These are phyloP conservation scores for Hydriomena furcata DNA, from an alignment of 2,888 invertebrate species.

Conservation along the genomic window DNA sequence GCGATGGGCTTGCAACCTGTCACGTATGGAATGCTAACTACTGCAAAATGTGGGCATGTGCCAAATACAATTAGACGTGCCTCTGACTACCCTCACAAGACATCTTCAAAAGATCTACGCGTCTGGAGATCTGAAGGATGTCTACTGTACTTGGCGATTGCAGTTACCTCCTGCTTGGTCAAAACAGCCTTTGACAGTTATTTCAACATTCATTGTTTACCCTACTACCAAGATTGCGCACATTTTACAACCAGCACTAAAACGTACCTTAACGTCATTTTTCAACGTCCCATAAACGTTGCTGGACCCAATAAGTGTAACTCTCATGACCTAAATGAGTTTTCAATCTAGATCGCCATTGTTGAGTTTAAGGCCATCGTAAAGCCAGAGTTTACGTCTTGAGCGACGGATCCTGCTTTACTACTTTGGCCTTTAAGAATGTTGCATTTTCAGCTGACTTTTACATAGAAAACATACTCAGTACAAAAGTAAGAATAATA, in stretches of 20 bases:
- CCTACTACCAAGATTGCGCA: background rate
- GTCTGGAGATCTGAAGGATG: too few species aligned
- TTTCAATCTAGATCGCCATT: conserved; percentile 63
- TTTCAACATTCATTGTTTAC: too few species aligned
- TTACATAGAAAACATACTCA: conserved; percentile 1
- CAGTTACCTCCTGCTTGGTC: too few species aligned
- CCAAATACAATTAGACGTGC: too few species aligned
- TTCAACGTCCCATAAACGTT: conserved; percentile 23
- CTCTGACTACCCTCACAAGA: too few species aligned
- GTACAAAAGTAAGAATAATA: too few species aligned
- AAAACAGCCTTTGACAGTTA: too few species aligned
- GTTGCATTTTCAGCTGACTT: conserved; percentile 47
- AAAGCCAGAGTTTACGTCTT: conserved; percentile 47
- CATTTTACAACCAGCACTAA: conserved; percentile 12
- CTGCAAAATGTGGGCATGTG: too few species aligned
- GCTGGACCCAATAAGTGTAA: conserved; percentile 25
- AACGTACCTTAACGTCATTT: conserved; percentile 17
- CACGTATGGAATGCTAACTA: too few species aligned
- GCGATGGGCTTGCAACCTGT: too few species aligned
- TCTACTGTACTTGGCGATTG: too few species aligned
- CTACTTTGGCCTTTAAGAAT: conserved; percentile 42
- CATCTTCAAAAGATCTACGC: too few species aligned
- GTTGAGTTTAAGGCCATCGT: conserved; percentile 58
- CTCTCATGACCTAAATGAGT: conserved; percentile 62
- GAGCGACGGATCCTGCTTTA: conserved; percentile 36